Base-by-base conservation (phyloP, 2,113 vertebrate species). In the Prolemur simus region DNA sequence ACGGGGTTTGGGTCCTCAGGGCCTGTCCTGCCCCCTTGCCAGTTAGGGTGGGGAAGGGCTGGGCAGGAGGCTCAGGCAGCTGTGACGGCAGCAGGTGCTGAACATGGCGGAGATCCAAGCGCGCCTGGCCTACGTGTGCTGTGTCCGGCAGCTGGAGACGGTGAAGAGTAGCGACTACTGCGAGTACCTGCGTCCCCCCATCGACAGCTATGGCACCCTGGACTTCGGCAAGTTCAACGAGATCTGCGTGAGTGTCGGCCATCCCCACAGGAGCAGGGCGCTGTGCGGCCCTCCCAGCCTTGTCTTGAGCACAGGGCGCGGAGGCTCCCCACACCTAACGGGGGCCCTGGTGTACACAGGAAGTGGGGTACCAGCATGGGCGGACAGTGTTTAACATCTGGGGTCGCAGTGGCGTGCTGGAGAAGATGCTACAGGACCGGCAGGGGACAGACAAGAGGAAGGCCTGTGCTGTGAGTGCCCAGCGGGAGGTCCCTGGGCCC, bases 61-160 rank as follows among this genome's bases (percentile, higher is more conserved):
- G 37, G 69, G 27, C 3, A 15, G 0, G 34, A 81, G 29, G 27
- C 47, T 12, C 6, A 7, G n/a, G 42, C 1, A 1, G 71, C 69
- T 64, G 9, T 86, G 32, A 42, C 23, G 39, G 25, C 0, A 1
- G 71, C 97, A 99, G 99, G 99, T 99, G 96, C 96, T 99, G 98
- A 99, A 99, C 98, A 99, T 99, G 99, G 99, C 99, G 0, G 99
- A 99, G 98, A 99, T 99, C 98, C 99, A 99, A 97, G 99, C 99
- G 0, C 99, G 99, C 0, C 98, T 99, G 2, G 99, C 99, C 0
- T 99, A 99, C 0, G 99, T 99, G 83, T 99, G 99, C 98, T 99
- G 99, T 0, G 99, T 99, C 89, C 98, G 99, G 96, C 99, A 99
- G 98, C 98, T 99, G 96, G 99, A 99, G 96, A 97, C 98, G 97